Evolutionary conservation across 2,113 vertebrate genomes (phyloP).

Genomic region (Helogale parvula): DNA sequence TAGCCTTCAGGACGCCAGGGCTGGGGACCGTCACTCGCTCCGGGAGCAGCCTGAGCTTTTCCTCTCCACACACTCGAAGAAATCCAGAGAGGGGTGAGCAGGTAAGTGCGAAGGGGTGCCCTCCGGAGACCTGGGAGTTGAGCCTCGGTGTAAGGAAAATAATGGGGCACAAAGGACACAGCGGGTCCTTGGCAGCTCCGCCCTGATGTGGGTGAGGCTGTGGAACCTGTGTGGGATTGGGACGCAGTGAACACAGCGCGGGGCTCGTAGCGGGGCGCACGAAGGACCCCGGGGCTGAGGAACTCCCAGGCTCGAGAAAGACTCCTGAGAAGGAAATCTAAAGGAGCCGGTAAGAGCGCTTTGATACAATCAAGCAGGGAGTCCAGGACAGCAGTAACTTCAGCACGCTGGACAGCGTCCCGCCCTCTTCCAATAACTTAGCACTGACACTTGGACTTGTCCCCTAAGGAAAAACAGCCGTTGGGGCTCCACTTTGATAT

Average conservation of each 20-base stretch:
- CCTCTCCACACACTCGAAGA: not conserved
- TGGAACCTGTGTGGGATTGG: not conserved
- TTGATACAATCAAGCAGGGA: fast-evolving
- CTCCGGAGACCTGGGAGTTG: not conserved
- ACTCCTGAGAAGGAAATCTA: not conserved
- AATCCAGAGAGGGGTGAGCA: not conserved
- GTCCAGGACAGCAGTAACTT: not conserved
- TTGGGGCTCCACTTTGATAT: not conserved
- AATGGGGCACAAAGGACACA: not conserved
- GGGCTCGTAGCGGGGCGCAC: not conserved
- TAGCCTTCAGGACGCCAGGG: conserved; percentile 22
- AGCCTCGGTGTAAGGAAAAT: not conserved
- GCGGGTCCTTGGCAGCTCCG: not conserved
- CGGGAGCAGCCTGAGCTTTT: not conserved
- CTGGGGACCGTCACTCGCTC: conserved; percentile 18
- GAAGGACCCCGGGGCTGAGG: not conserved
- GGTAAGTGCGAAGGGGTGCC: conserved; percentile 24
- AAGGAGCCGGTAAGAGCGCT: fast-evolving
- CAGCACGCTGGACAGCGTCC: conserved; percentile 55
- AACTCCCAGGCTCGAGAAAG: not conserved
- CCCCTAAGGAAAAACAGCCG: not conserved
- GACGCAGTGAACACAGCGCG: not conserved
- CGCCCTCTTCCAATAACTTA: not conserved
- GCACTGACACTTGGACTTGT: fast-evolving
- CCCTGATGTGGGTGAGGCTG: not conserved